These are phyloP conservation scores for Temnothorax rugatulus DNA, from an alignment of 2,888 invertebrate species.

Conservation along the genomic window DNA sequence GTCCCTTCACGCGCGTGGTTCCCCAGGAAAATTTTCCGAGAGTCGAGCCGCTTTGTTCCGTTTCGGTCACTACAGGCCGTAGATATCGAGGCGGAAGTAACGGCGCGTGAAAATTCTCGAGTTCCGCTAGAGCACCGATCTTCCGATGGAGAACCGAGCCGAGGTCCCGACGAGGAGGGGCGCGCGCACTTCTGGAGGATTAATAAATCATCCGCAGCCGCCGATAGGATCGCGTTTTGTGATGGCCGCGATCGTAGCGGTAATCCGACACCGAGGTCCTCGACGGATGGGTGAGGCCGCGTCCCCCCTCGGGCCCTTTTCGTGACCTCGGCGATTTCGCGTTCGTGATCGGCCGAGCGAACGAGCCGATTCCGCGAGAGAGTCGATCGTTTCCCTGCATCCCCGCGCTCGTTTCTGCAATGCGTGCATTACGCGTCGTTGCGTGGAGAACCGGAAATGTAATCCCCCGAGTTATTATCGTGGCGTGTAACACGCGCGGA, in stretches of 20 bases:
- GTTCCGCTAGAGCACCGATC: slow-evolving; percentile 2
- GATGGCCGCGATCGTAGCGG: slow-evolving; percentile 17
- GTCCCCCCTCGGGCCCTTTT: not conserved
- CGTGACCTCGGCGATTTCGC: slow-evolving; percentile 45
- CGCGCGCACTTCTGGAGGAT: slow-evolving; percentile 31
- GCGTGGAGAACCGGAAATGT: slow-evolving; percentile 41
- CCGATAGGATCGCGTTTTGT: slow-evolving; percentile 44
- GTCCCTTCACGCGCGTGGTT: not conserved
- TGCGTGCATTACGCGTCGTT: not conserved
- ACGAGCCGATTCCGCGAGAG: not conserved
- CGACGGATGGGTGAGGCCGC: not conserved
- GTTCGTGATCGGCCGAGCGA: slow-evolving; percentile 14
- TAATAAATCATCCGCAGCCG: slow-evolving; percentile 38
- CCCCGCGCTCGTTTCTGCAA: not conserved
- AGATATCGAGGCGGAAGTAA: slow-evolving; percentile 40
- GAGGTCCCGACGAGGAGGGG: not conserved
- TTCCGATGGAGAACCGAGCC: not conserved
- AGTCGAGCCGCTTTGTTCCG: not conserved
- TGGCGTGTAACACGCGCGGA: slow-evolving; percentile 33
- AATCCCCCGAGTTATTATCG: slow-evolving; percentile 43
- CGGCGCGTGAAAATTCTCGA: slow-evolving; percentile 37
- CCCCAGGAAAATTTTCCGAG: not conserved
- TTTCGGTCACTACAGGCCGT: not conserved
- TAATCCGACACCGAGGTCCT: slow-evolving; percentile 22
- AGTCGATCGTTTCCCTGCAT: slow-evolving; percentile 24